These are phyloP conservation scores for Cydia splendana DNA, from an alignment of 1,140 invertebrate species.

Conservation along the genomic window DNA sequence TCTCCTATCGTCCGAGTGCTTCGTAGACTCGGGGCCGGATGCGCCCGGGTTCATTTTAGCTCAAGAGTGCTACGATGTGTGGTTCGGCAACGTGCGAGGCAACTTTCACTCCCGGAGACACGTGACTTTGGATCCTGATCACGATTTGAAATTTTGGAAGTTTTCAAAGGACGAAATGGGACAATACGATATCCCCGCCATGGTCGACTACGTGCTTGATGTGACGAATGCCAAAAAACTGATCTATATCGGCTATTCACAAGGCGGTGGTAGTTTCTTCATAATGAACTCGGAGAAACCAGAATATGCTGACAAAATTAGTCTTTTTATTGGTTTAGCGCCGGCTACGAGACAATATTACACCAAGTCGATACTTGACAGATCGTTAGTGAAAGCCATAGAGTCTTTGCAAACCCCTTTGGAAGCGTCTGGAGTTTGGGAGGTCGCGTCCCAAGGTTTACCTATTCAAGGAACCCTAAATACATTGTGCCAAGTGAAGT, in stretches of 20 bases:
- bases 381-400: constrained; percentile 35
- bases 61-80: constrained; percentile 88
- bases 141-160: constrained; percentile 76
- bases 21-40: constrained; percentile 82
- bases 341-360: constrained; percentile 53
- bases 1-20: constrained; percentile 83
- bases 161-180: constrained; percentile 86
- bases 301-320: constrained; percentile 57
- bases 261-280: constrained; percentile 76
- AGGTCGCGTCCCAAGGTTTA: constrained; percentile 50
- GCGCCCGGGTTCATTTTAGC: constrained; percentile 84
- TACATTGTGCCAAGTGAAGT: background rate
- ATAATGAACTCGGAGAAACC: constrained; percentile 65
- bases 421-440: constrained; percentile 40
- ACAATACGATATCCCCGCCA: constrained; percentile 85
- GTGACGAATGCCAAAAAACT: constrained; percentile 75
- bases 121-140: constrained; percentile 76
- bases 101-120: constrained; percentile 83
- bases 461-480: background rate
- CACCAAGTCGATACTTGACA: constrained; percentile 50
- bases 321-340: constrained; percentile 55
- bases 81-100: constrained; percentile 86
- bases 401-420: constrained; percentile 40
- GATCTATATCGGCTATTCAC: constrained; percentile 83
- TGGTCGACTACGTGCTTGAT: constrained; percentile 84